These are phyloP conservation scores for Cantharis rufa DNA, from an alignment of 2,888 invertebrate genomes.

Conservation along the genomic window DNA sequence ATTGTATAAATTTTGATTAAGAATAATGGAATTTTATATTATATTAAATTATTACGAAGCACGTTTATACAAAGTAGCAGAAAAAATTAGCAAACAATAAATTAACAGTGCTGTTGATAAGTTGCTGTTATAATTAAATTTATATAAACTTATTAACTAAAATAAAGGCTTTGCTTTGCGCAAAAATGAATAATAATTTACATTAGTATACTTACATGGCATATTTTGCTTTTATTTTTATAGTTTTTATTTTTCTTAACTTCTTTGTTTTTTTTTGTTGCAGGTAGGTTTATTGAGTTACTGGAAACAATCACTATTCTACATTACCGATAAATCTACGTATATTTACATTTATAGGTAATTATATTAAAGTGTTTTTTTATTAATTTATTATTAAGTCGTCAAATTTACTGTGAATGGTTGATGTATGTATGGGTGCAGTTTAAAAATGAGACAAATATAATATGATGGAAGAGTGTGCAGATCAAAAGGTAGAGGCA, in stretches of 20 bases:
- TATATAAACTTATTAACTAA: not conserved
- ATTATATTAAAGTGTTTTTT: not conserved
- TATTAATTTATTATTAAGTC: too few relatives aligned
- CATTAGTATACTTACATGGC: too few relatives aligned
- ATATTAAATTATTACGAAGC: not conserved
- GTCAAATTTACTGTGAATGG: too few relatives aligned
- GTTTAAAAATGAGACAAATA: too few relatives aligned
- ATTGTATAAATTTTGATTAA: not conserved
- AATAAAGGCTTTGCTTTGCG: not conserved
- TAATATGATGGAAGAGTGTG: too few relatives aligned
- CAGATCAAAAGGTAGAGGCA: too few relatives aligned
- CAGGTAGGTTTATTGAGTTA: not conserved
- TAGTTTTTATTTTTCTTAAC: not conserved
- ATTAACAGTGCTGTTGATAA: not conserved
- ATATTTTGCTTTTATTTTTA: too few relatives aligned
- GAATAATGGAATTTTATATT: not conserved
- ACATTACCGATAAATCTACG: not conserved
- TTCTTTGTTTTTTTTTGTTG: not conserved
- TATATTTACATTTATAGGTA: not conserved
- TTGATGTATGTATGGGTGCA: too few relatives aligned
- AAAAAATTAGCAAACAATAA: not conserved
- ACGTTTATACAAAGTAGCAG: not conserved
- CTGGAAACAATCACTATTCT: too few relatives aligned
- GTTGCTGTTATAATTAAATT: not conserved
- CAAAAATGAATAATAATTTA: too few relatives aligned